Evolutionary conservation across 2,888 invertebrate genomes (phyloP).

Genomic region (Agriopis marginaria): DNA sequence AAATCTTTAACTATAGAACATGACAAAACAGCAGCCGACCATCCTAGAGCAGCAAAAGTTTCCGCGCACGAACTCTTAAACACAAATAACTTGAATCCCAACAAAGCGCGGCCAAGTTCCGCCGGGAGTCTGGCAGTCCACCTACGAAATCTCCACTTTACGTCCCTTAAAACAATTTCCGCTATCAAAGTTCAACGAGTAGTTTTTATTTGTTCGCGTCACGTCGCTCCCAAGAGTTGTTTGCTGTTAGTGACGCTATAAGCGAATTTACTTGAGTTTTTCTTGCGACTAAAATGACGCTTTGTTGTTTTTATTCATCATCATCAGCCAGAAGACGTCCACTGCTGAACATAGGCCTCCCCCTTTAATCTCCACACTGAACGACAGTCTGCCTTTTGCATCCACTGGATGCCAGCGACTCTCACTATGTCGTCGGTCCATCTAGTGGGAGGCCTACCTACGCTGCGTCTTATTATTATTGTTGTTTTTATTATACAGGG

Average conservation of each 20-base stretch:
- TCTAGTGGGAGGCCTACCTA: too few relatives aligned
- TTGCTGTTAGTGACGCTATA: slow-evolving; percentile 72
- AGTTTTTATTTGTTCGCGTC: slow-evolving; percentile 76
- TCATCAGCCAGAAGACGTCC: too few relatives aligned
- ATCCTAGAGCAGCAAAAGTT: not conserved
- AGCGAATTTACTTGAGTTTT: slow-evolving; percentile 71
- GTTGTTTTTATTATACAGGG: too few relatives aligned
- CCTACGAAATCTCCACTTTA: slow-evolving; percentile 68
- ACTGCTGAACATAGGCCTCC: too few relatives aligned
- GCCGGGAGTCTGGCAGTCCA: slow-evolving; percentile 55
- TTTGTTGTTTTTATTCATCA: not conserved
- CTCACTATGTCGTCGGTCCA: too few relatives aligned
- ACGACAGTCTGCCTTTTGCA: too few relatives aligned
- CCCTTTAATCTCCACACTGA: too few relatives aligned
- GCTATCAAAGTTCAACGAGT: slow-evolving; percentile 72
- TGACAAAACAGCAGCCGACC: slow-evolving; percentile 8
- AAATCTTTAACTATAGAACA: not conserved
- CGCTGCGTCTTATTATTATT: too few relatives aligned
- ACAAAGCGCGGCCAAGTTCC: slow-evolving; percentile 52
- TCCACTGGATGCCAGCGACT: too few relatives aligned
- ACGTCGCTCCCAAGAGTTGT: slow-evolving; percentile 74
- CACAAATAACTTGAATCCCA: slow-evolving; percentile 42
- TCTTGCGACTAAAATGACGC: slow-evolving; percentile 59
- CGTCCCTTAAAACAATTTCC: slow-evolving; percentile 77
- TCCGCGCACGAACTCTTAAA: slow-evolving; percentile 29